Base-by-base conservation (phyloP, 2,888 invertebrate genomes). In the Cheilosia vulpina region DNA sequence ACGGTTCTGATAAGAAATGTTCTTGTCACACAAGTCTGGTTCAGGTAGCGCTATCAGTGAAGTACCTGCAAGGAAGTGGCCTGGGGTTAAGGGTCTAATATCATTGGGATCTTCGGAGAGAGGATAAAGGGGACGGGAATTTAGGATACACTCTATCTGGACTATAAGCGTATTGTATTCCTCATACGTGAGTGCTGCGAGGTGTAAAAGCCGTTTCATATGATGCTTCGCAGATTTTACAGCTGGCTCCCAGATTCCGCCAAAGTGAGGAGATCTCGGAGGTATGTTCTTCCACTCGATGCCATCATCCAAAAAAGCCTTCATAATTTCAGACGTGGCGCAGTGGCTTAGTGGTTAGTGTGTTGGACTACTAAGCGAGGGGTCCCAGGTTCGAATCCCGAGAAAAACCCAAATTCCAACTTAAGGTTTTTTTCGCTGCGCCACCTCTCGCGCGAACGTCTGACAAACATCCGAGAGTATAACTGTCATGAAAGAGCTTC, bases 171-270 rank as follows among this genome's bases (percentile, higher is more conserved):
- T 60, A 11, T 71, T 71, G n/a, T 50, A 19, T 45, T 69, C 47
- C 21, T 69, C 69, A 47, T 69, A 69, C 1, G 69, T 47, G 1
- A 69, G n/a, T 9, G 57, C 19, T 7, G 43, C 55, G 11, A 69
- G 21, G 15, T 69, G 69, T 34, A 43, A 47, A 2, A 43, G 6
- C 5, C 45, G 13, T 21, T 57, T 69, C 57, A 57, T 69, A 24
- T 69, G 69, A 24, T 57, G 19, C 9, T 68, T 68, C 1, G 68
- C 68, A n/a, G 43, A 55, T 55, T 55, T 68, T 11, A 55, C 45
- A 9, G 55, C 68, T 15, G 68, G 27, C 43, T 55, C 55, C 68
- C 68, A 68, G 11, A 68, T 55, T 5, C 69, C 47, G 5, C 69
- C 57, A 34, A 69, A 69, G 41, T 69, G 57, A 38, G 55, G 43